phyloP scores from a whole-genome alignment of 2,113 vertebrate species.

The Sialia sialis region DNA sequence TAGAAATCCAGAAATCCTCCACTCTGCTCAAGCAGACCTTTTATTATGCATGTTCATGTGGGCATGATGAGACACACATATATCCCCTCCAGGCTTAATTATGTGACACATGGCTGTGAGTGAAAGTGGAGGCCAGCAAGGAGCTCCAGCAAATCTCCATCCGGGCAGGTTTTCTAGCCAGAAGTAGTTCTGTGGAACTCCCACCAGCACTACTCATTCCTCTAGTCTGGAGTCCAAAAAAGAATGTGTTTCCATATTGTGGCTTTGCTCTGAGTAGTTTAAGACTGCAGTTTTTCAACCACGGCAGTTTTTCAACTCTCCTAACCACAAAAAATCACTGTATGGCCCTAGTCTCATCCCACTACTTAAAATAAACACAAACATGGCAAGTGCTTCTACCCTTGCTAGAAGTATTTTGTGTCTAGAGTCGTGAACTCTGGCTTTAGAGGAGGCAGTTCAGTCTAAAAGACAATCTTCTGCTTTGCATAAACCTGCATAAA shows the following conservation, averaged over 20 bases:
- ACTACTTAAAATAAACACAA: neutral
- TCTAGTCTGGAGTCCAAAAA: neutral
- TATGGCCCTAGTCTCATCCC: neutral
- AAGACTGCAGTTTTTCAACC: neutral
- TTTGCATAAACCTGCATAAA: neutral
- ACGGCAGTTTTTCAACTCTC: neutral
- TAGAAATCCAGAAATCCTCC: neutral
- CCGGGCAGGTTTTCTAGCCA: neutral
- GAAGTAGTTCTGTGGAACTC: neutral
- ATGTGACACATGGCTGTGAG: neutral
- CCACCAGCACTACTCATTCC: neutral
- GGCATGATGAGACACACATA: fast-evolving
- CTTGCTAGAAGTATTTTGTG: neutral
- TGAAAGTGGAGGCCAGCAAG: neutral
- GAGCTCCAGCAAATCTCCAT: neutral
- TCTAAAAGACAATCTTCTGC: neutral
- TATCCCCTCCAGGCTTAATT: neutral
- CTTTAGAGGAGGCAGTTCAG: neutral
- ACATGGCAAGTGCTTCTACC: neutral
- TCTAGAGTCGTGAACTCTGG: neutral
- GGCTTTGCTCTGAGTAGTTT: neutral
- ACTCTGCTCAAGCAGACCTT: neutral
- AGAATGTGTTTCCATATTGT: neutral
- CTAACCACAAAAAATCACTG: neutral
- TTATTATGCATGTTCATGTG: neutral